Evolutionary conservation across 2,888 invertebrate genomes (phyloP).

Genomic region (Leptinotarsa rubiginosa): DNA sequence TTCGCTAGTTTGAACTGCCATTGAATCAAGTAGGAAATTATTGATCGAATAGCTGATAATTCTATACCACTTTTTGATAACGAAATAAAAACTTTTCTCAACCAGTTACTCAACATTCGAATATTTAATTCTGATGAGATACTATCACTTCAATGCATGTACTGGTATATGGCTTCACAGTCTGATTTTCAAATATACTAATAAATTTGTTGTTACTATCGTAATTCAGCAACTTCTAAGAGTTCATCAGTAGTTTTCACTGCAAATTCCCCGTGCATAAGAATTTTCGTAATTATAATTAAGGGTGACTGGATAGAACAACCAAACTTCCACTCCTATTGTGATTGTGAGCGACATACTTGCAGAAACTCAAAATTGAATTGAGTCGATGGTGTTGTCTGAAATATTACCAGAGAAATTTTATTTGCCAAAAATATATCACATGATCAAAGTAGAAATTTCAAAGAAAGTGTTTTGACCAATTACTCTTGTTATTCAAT

Average conservation of each 20-base stretch:
- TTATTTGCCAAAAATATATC: not conserved
- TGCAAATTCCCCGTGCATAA: not conserved
- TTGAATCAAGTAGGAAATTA: too few relatives aligned
- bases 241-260: not conserved
- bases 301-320: slow-evolving; percentile 13
- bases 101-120: too few relatives aligned
- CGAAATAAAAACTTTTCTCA: too few relatives aligned
- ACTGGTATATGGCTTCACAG: too few relatives aligned
- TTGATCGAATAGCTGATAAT: too few relatives aligned
- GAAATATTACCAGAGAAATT: not conserved
- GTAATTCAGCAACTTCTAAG: slow-evolving; percentile 1
- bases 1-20: too few relatives aligned
- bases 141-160: too few relatives aligned
- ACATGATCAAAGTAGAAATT: not conserved
- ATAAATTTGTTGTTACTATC: not conserved
- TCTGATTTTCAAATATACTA: too few relatives aligned
- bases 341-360: slow-evolving; percentile 24
- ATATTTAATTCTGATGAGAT: too few relatives aligned
- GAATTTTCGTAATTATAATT: slow-evolving; percentile 19
- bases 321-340: slow-evolving; percentile 24
- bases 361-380: slow-evolving; percentile 23
- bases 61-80: too few relatives aligned
- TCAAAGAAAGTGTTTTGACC: not conserved
- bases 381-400: slow-evolving; percentile 8
- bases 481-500: too few relatives aligned